Base-by-base conservation (phyloP, 2,113 vertebrate species). In the Channa argus region DNA sequence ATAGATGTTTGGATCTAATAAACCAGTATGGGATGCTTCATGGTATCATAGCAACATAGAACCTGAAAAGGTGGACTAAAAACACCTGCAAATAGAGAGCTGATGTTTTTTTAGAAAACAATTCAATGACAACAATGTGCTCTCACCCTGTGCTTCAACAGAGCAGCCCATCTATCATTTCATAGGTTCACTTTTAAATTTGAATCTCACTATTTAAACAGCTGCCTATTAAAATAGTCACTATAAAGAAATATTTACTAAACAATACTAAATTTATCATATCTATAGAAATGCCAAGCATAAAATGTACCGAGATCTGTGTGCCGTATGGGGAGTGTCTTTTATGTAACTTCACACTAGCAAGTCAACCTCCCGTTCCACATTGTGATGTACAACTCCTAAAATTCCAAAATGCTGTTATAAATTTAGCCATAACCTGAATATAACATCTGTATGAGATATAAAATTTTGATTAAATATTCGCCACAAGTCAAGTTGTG, bases 401-500 rank as follows among this genome's bases (percentile, higher is more conserved):
- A 13, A 0, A 38, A 49, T 38, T 60, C 36, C 47, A 47, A 60
- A 44, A 15, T 4, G 3, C 39, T 9, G 24, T 73, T 70, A 79
- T 74, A 76, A 67, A 71, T 70, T 5, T 44, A 64, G 9, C 53
- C 51, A 68, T 50, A 76, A 66, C 58, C 69, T 60, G 44, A 77
- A 81, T 60, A 50, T 36, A 41, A 76, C 34, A 79, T 65, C 43
- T 43, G 38, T 50, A 55, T 43, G 58, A 59, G 37, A 72, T 38
- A 55, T 71, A 41, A 60, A 41, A 78, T 39, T 63, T 77, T 83
- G 34, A 82, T 68, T 53, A 41, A 64, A 58, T 54, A 68, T 80
- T 69, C 58, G 46, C 66, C 52, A 33, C 10, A 65, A 50, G 51
- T 44, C 10, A 72, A 43, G 60, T 38, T 15, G 52, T 45, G 59